Percentiles rank a stretch among this genome's conserved stretches.
Conservation (phyloP, 1,140 invertebrate genomes). For the Leptopilina clavipes region DNA sequence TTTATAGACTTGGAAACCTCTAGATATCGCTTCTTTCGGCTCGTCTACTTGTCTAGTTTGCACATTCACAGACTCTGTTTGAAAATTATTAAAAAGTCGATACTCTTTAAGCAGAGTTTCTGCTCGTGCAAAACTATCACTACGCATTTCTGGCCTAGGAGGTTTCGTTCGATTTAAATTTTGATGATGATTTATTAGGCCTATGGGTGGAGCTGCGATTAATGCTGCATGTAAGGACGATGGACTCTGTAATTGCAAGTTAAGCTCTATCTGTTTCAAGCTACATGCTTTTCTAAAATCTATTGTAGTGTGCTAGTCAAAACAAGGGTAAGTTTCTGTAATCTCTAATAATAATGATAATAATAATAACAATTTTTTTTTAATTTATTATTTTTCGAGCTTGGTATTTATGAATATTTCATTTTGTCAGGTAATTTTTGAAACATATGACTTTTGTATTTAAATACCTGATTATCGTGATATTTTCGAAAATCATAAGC, state of each 20-base stretch:
- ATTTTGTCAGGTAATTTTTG: too few species aligned
- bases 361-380: too few species aligned
- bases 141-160: conserved; percentile 66
- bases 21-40: not conserved
- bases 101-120: conserved; percentile 65
- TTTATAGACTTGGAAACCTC: not conserved
- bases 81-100: conserved; percentile 39
- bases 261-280: conserved; percentile 63
- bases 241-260: conserved; percentile 71
- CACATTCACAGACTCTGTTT: not conserved
- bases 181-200: conserved; percentile 54
- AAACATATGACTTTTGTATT: too few species aligned
- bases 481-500: conserved; percentile 78
- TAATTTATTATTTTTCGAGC: too few species aligned
- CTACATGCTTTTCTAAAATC: conserved; percentile 48
- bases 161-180: conserved; percentile 52
- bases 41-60: not conserved
- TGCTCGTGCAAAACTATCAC: conserved; percentile 65
- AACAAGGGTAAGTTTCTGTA: not conserved
- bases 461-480: conserved; percentile 71
- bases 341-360: not conserved
- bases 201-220: conserved; percentile 57
- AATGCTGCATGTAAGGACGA: conserved; percentile 61
- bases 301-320: not conserved
- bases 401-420: too few species aligned